These are phyloP conservation scores for Alitta virens DNA, from an alignment of 2,888 invertebrate genomes.

Conservation along the genomic window DNA sequence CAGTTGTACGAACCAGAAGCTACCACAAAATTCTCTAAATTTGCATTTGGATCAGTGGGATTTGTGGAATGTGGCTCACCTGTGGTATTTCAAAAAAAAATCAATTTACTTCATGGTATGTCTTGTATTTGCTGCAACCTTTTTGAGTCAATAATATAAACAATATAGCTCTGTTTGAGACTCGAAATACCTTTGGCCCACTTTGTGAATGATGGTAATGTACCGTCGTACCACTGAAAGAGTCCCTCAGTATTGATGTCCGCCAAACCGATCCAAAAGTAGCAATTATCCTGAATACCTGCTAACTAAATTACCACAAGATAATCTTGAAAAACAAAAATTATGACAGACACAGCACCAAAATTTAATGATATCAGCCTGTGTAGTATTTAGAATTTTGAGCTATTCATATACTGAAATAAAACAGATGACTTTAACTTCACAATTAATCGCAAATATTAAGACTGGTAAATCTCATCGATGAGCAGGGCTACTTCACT, in stretches of 20 bases:
- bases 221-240: neutral
- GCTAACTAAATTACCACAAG: neutral
- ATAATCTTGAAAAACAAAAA: neutral
- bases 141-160: too few species aligned
- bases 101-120: too few species aligned
- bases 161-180: too few species aligned
- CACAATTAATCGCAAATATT: too few species aligned
- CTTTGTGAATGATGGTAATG: neutral
- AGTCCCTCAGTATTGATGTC: neutral
- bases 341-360: neutral
- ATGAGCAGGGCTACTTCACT: too few species aligned
- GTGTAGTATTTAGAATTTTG: too few species aligned
- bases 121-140: too few species aligned
- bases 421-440: too few species aligned
- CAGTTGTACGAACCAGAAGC: slow-evolving; percentile 3
- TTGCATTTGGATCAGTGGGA: neutral
- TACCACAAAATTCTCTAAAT: slow-evolving; percentile 5
- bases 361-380: too few species aligned
- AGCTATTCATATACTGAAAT: too few species aligned
- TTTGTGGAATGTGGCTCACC: slow-evolving; percentile 5
- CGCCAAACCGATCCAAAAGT: neutral
- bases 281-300: neutral
- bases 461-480: too few species aligned
- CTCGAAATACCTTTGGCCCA: neutral
- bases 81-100: too few species aligned